Base-by-base conservation (phyloP, 2,113 vertebrate genomes). In the Spea multiplicata region DNA sequence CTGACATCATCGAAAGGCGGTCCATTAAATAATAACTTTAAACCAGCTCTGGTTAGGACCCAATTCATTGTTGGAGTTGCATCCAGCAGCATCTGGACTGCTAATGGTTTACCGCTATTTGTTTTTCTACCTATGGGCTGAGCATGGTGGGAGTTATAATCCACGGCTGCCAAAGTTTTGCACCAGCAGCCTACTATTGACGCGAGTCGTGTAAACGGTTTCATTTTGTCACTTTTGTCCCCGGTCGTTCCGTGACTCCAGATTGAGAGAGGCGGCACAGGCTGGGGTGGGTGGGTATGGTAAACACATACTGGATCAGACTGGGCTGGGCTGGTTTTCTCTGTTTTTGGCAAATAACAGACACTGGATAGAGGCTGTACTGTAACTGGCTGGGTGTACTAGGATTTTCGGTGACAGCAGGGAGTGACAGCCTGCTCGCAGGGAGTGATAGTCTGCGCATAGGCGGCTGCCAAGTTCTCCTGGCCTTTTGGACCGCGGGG, bases 301-400 rank as follows among this genome's bases (percentile, higher is more conserved):
- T 13, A 49, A 49, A 62, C 69, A 17, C 17, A 17, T 70, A 78
- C 69, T 65, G 76, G 76, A 66, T 72, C 57, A 71, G 61, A 65
- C 76, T 13, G 30, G 76, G 69, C 61, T 62, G 49, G 4, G 48
- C 76, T 47, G 69, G 76, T 72, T 78, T 59, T 46, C 10, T 59
- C 62, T 65, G 61, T 69, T 78, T 48, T 78, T 55, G 76, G 57
- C 69, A 78, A 74, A 69, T 59, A 76, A 72, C 61, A 71, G 55
- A 47, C 57, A 57, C 50, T 68, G 16, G 61, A 68, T 13, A 48
- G 52, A 69, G 48, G 44, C n/a, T 4, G 45, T 44, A 66, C 62
- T 68, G 74, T 52, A 64, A 50, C 57, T 50, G 75, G 53, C 75
- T 49, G 65, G 44, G 6, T 6, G 13, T 3, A 30, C 44, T 12